Base-by-base conservation (phyloP, 2,888 invertebrate genomes). In the Ctena decussata region DNA sequence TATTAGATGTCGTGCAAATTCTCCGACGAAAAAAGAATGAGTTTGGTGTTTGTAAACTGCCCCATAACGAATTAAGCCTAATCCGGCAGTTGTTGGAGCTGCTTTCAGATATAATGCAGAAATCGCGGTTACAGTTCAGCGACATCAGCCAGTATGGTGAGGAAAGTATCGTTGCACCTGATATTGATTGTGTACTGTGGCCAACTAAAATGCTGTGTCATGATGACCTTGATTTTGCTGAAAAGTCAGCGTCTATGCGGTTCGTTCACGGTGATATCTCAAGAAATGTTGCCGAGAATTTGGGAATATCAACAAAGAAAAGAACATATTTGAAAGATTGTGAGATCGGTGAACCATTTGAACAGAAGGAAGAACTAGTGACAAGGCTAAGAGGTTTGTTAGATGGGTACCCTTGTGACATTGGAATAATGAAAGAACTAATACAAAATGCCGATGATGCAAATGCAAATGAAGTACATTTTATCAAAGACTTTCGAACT, bases 381-480 rank as follows among this genome's bases (percentile, higher is more conserved):
- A 92, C 89, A 49, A 84, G 94, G 39, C 85, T 95, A n/a, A 92
- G 91, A 60, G 80, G 93, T 11, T 92, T 95, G 49, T 79, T 95
- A 8, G 77, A 90, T 1, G 91, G 93, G 6, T 95, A 95, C 81
- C 94, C 94, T 0, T 93, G 91, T 77, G 94, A 94, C 72, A 85
- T 90, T 57, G 92, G 92, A 21, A 85, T 95, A 37, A 89, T 95
- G 44, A 95, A 95, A 84, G 95, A 95, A 81, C 86, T 95, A 8
- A 75, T 95, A 0, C 95, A 95, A 79, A 95, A 95, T 90, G 94
- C 94, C 12, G 94, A 95, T 83, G 94, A 95, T 88, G 94, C 95
- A 11, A 89, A 91, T 18, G 94, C 95, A 12, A 92, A 94, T 6
- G 94, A 94, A 82, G 86, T 95, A 8, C 90, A 91, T 69, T 94